These are phyloP conservation scores for Sminthurinus signatus DNA, from an alignment of 1,140 invertebrate genomes.

Conservation along the genomic window DNA sequence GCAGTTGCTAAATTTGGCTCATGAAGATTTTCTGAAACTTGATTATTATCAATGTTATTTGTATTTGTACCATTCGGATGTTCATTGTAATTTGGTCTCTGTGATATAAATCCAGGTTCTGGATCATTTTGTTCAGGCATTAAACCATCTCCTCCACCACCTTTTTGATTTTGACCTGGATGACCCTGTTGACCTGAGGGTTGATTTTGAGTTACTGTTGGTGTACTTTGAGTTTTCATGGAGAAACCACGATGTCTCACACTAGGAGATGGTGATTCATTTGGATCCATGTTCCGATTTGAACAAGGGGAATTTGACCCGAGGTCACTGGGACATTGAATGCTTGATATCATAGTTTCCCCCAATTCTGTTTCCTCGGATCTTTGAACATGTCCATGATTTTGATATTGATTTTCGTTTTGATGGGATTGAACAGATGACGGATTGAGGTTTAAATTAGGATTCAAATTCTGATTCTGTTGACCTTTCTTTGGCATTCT, in stretches of 20 bases:
- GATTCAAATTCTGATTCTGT: too few relatives aligned
- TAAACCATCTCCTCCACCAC: background rate
- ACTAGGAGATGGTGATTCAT: background rate
- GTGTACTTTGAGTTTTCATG: background rate
- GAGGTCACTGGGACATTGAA: background rate
- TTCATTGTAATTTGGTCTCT: background rate
- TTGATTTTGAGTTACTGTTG: background rate
- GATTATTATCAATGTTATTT: too few relatives aligned
- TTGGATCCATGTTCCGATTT: too few relatives aligned
- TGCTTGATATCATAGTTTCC: too few relatives aligned
- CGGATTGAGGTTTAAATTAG: too few relatives aligned
- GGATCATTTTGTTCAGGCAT: background rate
- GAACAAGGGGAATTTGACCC: background rate
- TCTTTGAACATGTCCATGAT: too few relatives aligned
- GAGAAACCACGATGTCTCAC: background rate
- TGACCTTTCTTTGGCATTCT: background rate
- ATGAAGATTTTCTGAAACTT: too few relatives aligned
- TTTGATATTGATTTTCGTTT: too few relatives aligned
- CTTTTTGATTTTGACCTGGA: background rate
- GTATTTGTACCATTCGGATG: background rate
- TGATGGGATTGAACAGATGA: too few relatives aligned
- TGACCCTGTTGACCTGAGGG: background rate
- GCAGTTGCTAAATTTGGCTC: too few relatives aligned
- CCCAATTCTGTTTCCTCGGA: too few relatives aligned
- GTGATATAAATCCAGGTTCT: background rate